Base-by-base conservation (phyloP, 2,113 vertebrate genomes). In the Seriola rivoliana region DNA sequence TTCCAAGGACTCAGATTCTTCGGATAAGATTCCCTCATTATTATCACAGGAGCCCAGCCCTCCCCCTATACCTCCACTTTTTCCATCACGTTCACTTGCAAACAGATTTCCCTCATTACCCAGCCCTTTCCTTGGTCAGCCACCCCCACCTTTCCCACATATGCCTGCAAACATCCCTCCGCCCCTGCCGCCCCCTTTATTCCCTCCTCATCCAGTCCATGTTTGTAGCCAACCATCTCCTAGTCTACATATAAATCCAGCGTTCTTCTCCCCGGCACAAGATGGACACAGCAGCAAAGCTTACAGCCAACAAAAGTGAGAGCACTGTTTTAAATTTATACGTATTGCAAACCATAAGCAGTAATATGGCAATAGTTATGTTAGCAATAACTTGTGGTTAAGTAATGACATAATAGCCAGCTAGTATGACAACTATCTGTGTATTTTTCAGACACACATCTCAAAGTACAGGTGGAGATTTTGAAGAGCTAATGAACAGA, bases 401-500 rank as follows among this genome's bases (percentile, higher is more conserved):
- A 29, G n/a, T 63, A 3, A 60, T 46, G 32, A 4, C 67, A 23
- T 57, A 57, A 57, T 12, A 13, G n/a, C 55, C 32, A 8, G 1
- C 11, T 12, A 10, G 7, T 19, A 6, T 29, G 14, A 66, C 25
- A 44, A 25, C 29, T 63, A 48, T 79, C 58, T 76, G 38, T 70
- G 3, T 48, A 3, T 80, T 81, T 54, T 94, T 94, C 58, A 91
- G 90, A 19, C 95, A 95, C 25, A 87, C 93, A 2, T 82, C 95
- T 1, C 88, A 93, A 0, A 92, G 94, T 85, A 93, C 93, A 23
- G 95, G 96, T 44, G 93, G 89, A 38, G 97, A 98, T 76, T 97
- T 97, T 84, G 98, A 99, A 83, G 98, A 99, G 89, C 95, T 98
- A 87, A 97, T 99, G 96, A 98, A 97, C 94, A 94, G 97, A 87